Conservation (phyloP, 2,113 vertebrate species). For the Chaetura pelagica region DNA sequence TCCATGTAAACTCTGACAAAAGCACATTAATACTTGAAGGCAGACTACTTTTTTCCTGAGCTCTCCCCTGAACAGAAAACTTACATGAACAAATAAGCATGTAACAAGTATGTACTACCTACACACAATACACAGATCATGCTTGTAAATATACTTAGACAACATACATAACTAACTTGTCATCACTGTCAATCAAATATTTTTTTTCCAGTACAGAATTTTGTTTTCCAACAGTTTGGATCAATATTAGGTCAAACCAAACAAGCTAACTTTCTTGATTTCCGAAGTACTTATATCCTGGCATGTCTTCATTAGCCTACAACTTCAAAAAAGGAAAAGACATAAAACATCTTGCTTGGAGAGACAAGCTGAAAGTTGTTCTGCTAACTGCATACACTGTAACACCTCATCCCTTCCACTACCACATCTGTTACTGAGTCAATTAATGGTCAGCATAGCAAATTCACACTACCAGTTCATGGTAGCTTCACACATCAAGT, state of each 20-base stretch:
- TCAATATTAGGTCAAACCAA: neutral
- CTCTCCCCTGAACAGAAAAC: neutral
- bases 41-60: neutral
- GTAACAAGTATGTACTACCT: neutral
- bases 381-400: neutral
- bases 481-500: neutral
- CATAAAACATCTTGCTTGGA: neutral
- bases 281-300: neutral
- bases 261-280: neutral
- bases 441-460: neutral
- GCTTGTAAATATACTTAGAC: neutral
- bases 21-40: neutral
- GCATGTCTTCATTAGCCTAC: neutral
- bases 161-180: neutral
- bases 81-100: neutral
- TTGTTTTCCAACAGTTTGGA: neutral
- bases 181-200: neutral
- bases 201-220: neutral
- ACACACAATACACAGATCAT: neutral
- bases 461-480: neutral
- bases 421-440: neutral
- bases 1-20: neutral
- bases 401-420: neutral
- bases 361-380: neutral
- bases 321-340: neutral